These are phyloP conservation scores for Lycophotia porphyrea DNA, from an alignment of 2,888 invertebrate species.

Conservation along the genomic window DNA sequence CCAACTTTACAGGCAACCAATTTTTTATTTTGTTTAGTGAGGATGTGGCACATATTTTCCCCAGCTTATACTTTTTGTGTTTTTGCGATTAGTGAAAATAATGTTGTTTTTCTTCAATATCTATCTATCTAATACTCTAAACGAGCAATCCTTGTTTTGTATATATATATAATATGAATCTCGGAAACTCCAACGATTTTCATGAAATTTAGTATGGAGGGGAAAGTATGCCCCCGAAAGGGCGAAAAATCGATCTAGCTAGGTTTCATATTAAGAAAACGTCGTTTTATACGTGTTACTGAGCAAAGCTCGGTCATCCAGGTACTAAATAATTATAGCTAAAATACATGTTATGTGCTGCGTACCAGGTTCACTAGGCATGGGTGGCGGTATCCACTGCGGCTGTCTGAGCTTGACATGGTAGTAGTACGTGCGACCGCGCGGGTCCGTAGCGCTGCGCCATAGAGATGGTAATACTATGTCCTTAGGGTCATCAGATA, in stretches of 20 bases:
- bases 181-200: too few relatives aligned
- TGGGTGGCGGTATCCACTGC: conserved; percentile 92
- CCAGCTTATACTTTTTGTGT: not conserved
- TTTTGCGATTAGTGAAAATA: not conserved
- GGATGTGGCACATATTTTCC: not conserved
- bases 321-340: not conserved
- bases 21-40: not conserved
- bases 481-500: conserved; percentile 66
- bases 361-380: conserved; percentile 48
- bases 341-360: not conserved
- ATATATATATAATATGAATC: too few relatives aligned
- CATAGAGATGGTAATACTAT: conserved; percentile 95
- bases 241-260: too few relatives aligned
- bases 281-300: too few relatives aligned
- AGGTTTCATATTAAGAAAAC: too few relatives aligned
- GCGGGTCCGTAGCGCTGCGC: conserved; percentile 95
- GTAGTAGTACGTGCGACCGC: conserved; percentile 97
- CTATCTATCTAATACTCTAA: too few relatives aligned
- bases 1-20: too few relatives aligned
- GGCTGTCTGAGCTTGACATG: conserved; percentile 94
- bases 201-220: too few relatives aligned
- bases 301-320: too few relatives aligned
- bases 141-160: too few relatives aligned
- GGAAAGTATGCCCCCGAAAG: too few relatives aligned
- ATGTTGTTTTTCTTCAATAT: not conserved